A percentile compares a stretch with the other conserved stretches of the same genome.
Conservation (phyloP, 2,797 vertebrate species). For the Chrosomus eos region DNA sequence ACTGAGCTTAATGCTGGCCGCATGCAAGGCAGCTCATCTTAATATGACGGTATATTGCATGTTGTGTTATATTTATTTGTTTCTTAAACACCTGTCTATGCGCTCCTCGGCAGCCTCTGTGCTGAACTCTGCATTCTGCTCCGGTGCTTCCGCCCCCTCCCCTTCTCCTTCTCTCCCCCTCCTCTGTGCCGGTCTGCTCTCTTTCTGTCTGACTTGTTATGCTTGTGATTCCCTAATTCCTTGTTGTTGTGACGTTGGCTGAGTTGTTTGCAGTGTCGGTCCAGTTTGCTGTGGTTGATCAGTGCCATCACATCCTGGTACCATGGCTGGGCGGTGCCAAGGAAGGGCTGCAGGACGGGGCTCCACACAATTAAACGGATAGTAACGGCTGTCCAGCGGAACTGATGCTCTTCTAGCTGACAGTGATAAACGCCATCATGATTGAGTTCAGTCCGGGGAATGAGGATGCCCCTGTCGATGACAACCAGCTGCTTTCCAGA, state of each 20-base stretch:
- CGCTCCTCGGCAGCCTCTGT: slow-evolving; percentile 78
- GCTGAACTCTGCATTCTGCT: slow-evolving; percentile 75
- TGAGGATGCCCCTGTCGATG: slow-evolving; percentile 80
- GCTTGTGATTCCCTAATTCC: slow-evolving; percentile 55
- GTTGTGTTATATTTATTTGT: slow-evolving; percentile 3
- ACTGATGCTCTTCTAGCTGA: slow-evolving; percentile 84
- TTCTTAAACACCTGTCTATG: slow-evolving; percentile 67
- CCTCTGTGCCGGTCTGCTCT: slow-evolving; percentile 68
- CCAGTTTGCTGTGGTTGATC: slow-evolving; percentile 75
- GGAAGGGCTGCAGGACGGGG: slow-evolving; percentile 63
- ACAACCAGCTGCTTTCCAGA: slow-evolving; percentile 80
- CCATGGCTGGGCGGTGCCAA: slow-evolving; percentile 68
- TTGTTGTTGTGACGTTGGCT: slow-evolving; percentile 72
- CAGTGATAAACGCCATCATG: slow-evolving; percentile 82
- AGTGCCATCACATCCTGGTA: slow-evolving; percentile 78
- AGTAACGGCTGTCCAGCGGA: slow-evolving; percentile 81
- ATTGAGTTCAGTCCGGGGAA: slow-evolving; percentile 76
- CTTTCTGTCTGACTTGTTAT: slow-evolving; percentile 39
- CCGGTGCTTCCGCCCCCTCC: slow-evolving; percentile 70
- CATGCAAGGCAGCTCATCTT: not conserved
- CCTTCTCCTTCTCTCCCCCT: slow-evolving; percentile 68
- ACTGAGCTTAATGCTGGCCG: not conserved
- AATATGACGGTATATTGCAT: slow-evolving; percentile 1
- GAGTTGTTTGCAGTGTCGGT: slow-evolving; percentile 76
- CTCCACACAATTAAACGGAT: slow-evolving; percentile 77